phyloP scores from a whole-genome alignment of 2,113 vertebrate genomes.

The Marmota monax region DNA sequence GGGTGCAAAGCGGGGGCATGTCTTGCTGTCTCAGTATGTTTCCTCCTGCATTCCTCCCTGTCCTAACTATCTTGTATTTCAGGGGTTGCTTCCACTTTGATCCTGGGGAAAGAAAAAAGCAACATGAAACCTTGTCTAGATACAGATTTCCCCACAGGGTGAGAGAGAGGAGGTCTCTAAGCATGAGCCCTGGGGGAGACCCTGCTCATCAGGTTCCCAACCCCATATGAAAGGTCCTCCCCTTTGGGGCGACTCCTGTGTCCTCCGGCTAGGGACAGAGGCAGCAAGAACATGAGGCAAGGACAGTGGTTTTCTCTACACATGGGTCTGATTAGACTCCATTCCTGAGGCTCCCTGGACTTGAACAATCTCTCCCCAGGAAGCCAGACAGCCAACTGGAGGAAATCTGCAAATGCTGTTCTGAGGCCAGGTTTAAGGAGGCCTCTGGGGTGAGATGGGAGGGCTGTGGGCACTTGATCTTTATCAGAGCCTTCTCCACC shows the following conservation, averaged over 20 bases:
- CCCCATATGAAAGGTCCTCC: neutral
- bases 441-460: neutral
- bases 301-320: neutral
- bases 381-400: constrained; percentile 35
- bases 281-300: neutral
- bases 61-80: neutral
- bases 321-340: constrained; percentile 71
- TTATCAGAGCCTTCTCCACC: constrained; percentile 61
- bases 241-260: neutral
- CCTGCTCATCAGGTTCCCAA: neutral
- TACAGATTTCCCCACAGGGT: neutral
- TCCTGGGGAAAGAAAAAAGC: neutral
- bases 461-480: constrained; percentile 63
- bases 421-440: constrained; percentile 29
- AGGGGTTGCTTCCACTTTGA: neutral
- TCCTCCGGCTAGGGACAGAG: neutral
- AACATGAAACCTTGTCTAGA: neutral
- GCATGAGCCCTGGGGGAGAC: neutral
- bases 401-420: neutral
- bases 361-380: constrained; percentile 60
- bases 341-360: constrained; percentile 51
- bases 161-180: neutral
- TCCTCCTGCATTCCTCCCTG: neutral
- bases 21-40: neutral
- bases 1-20: rapidly evolving